A percentile compares a stretch with the other conserved stretches of the same genome.
Conservation (phyloP, 2,113 vertebrate genomes). For the Beaufortia kweichowensis region DNA sequence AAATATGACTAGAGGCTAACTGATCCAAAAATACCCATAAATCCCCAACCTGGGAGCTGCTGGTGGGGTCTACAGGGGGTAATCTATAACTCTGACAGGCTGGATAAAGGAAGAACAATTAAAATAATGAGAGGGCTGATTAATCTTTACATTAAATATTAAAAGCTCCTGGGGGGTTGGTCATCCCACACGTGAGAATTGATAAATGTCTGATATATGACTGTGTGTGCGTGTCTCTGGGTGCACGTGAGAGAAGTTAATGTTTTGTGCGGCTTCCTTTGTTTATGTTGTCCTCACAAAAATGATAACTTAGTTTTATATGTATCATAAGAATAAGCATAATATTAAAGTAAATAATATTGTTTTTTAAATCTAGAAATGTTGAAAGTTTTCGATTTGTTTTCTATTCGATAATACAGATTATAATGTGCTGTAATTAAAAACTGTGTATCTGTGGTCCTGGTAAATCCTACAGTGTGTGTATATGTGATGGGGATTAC, state of each 20-base stretch:
- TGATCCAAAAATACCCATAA: constrained; percentile 63
- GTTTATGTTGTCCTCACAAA: background rate
- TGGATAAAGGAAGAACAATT: constrained; percentile 63
- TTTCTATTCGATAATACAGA: too few relatives aligned
- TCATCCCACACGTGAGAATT: constrained; percentile 55
- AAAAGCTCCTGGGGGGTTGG: constrained; percentile 58
- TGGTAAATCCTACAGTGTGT: too few relatives aligned
- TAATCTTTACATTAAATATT: constrained; percentile 65
- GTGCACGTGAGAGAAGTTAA: background rate
- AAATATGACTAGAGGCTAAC: constrained; percentile 62
- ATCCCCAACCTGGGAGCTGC: constrained; percentile 57
- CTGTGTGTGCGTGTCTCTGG: constrained; percentile 24
- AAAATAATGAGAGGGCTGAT: constrained; percentile 66
- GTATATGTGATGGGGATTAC: background rate
- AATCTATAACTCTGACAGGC: constrained; percentile 60
- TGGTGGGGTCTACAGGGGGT: constrained; percentile 55
- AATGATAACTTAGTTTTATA: too few relatives aligned
- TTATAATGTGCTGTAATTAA: too few relatives aligned
- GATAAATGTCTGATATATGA: constrained; percentile 53
- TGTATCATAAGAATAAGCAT: too few relatives aligned
- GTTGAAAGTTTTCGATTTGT: too few relatives aligned
- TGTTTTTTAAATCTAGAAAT: too few relatives aligned
- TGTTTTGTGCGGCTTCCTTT: constrained; percentile 4
- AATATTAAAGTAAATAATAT: background rate
- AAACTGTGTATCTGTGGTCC: background rate